Percentiles rank a stretch among this genome's conserved stretches.
These are phyloP conservation scores for Cataglyphis hispanica DNA, from an alignment of 1,140 invertebrate genomes.

Conservation along the genomic window DNA sequence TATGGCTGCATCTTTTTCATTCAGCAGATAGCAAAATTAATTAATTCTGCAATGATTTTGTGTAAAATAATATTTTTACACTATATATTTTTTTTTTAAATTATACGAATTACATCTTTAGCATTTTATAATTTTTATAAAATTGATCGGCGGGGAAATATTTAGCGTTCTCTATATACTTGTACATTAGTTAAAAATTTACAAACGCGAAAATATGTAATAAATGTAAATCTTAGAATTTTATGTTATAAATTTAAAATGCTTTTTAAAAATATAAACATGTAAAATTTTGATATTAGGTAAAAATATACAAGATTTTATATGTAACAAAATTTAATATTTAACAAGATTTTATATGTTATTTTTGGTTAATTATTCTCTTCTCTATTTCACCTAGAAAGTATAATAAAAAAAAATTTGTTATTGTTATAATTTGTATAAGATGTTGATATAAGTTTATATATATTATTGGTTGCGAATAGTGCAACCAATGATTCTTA, in stretches of 20 bases:
- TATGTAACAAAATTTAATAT: no score
- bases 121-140: not conserved
- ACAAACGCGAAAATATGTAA: not conserved
- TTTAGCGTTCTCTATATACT: not conserved
- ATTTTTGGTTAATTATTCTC: not conserved
- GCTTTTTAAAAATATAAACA: not conserved
- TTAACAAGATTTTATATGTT: not conserved
- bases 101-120: not conserved
- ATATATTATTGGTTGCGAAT: no score
- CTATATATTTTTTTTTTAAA: not conserved
- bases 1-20: not conserved
- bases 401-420: not conserved
- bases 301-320: not conserved
- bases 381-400: not conserved
- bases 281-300: not conserved
- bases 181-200: constrained; percentile 2
- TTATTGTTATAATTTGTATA: not conserved
- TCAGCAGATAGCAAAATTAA: no score
- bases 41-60: no score
- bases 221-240: not conserved
- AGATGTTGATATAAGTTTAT: not conserved
- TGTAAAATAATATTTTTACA: not conserved
- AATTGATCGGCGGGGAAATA: not conserved
- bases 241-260: not conserved
- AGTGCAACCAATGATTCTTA: not conserved